A percentile compares a stretch with the other conserved stretches of the same genome.
phyloP scores from a whole-genome alignment of 2,113 vertebrate genomes.

The Solenodon paradoxus region DNA sequence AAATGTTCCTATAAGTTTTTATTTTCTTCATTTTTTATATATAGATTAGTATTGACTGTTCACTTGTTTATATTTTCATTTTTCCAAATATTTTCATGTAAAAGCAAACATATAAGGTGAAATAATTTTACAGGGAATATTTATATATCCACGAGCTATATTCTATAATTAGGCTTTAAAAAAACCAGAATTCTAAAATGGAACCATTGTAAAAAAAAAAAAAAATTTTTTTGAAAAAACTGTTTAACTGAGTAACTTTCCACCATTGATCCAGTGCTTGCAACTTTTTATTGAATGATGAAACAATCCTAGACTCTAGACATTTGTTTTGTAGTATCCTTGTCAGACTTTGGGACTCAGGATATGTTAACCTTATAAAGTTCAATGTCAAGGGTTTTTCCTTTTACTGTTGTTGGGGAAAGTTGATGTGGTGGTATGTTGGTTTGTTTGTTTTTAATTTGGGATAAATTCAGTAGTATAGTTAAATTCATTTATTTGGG shows the following conservation, averaged over 20 bases:
- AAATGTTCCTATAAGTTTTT: neutral
- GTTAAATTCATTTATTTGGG: no score
- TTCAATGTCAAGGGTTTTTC: neutral
- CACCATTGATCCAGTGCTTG: no score
- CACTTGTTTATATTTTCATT: neutral
- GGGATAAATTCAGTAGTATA: neutral
- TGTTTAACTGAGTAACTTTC: no score
- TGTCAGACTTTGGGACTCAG: neutral
- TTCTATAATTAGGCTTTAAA: neutral
- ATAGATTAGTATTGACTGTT: neutral
- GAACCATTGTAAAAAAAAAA: no score
- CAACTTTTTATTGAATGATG: neutral
- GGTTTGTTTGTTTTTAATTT: neutral
- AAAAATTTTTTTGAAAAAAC: no score
- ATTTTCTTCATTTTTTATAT: neutral
- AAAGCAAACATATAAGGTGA: neutral
- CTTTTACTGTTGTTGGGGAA: neutral
- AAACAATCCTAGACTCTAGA: neutral
- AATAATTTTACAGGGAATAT: neutral
- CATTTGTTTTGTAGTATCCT: neutral
- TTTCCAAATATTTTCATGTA: neutral
- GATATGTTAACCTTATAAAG: neutral
- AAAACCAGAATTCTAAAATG: no score
- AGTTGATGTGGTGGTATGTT: neutral
- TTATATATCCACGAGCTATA: neutral